Evolutionary conservation across 2,113 vertebrate species (phyloP).

Genomic region (Vimba vimba): DNA sequence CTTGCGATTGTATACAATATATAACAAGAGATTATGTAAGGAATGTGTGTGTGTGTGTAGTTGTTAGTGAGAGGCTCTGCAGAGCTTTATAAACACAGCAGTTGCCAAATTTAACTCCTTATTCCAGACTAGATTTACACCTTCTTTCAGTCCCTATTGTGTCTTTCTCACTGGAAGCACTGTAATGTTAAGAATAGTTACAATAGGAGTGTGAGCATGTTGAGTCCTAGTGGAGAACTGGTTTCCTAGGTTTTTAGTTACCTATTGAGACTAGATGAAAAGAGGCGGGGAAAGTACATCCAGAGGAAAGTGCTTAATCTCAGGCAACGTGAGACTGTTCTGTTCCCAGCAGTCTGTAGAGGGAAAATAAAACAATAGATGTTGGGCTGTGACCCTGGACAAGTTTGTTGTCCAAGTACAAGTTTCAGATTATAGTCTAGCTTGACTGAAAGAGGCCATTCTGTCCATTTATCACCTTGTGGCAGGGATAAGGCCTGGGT

Average conservation of each 20-base stretch:
- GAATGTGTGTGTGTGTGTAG: conserved; percentile 58
- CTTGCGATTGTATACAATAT: conserved; percentile 62
- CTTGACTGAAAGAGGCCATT: not conserved
- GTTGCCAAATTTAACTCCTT: conserved; percentile 61
- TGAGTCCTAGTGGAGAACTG: conserved; percentile 49
- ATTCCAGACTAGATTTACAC: conserved; percentile 64
- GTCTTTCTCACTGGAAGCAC: conserved; percentile 53
- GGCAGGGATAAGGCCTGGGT: not conserved
- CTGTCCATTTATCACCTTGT: not conserved
- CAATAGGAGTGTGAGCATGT: conserved; percentile 61
- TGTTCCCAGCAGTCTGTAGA: conserved; percentile 60
- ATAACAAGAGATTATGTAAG: conserved; percentile 69
- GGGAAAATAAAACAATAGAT: conserved; percentile 57
- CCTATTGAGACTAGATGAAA: conserved; percentile 59
- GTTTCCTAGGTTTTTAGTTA: conserved; percentile 59
- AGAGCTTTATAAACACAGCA: conserved; percentile 33
- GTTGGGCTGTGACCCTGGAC: conserved; percentile 61
- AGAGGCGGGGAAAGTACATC: conserved; percentile 33
- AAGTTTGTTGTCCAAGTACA: conserved; percentile 15
- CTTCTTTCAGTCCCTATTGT: conserved; percentile 60
- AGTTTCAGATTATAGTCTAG: not conserved
- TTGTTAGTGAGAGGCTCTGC: conserved; percentile 60
- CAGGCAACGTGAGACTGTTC: conserved; percentile 61
- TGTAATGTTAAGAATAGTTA: conserved; percentile 63
- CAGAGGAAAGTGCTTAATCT: conserved; percentile 41